These are phyloP conservation scores for Takifugu ocellatus DNA, from an alignment of 2,797 vertebrate genomes.

Conservation along the genomic window DNA sequence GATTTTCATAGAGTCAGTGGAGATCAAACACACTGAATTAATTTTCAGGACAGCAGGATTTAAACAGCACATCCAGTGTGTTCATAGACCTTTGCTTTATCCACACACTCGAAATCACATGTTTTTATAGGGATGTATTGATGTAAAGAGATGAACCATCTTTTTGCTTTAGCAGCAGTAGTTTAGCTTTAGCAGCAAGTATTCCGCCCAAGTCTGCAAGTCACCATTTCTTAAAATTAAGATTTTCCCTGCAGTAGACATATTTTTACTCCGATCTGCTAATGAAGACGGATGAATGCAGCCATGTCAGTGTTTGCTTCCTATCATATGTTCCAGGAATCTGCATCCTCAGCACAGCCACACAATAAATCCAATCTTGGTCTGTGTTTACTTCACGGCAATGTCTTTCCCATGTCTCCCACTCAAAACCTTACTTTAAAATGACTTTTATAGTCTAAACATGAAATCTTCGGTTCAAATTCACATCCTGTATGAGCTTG, in stretches of 20 bases:
- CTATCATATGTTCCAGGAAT: constrained; percentile 16
- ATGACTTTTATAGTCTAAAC: constrained; percentile 14
- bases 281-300: constrained; percentile 1
- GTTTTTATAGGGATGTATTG: neutral
- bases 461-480: no score
- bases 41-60: constrained; percentile 45
- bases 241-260: constrained; percentile 19
- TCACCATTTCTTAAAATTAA: constrained; percentile 12
- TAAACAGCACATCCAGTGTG: constrained; percentile 13
- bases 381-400: constrained; percentile 17
- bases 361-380: constrained; percentile 9
- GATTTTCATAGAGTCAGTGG: constrained; percentile 51
- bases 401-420: constrained; percentile 21
- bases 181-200: constrained; percentile 7
- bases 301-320: constrained; percentile 17
- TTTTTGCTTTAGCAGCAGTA: neutral
- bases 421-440: constrained; percentile 18
- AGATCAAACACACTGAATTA: constrained; percentile 46
- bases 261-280: constrained; percentile 8
- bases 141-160: neutral
- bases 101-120: neutral
- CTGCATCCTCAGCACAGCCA: constrained; percentile 4
- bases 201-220: constrained; percentile 17
- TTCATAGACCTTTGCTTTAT: no score
- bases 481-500: no score